phyloP scores from a whole-genome alignment of 2,797 vertebrate genomes.

The Pagetopsis macropterus region DNA sequence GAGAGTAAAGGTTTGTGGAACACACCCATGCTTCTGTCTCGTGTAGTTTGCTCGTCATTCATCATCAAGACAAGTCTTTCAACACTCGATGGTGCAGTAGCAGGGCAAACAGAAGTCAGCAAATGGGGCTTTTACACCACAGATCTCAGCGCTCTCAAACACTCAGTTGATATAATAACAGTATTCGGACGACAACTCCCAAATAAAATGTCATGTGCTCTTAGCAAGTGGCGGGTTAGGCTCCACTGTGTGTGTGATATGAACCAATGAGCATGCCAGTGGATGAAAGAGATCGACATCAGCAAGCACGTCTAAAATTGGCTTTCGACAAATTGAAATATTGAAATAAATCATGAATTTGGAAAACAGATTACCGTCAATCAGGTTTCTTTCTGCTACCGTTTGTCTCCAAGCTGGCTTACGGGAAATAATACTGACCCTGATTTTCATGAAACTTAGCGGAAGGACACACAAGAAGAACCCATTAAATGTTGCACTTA shows the following conservation, averaged over 20 bases:
- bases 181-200: constrained; percentile 25
- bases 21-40: constrained; percentile 47
- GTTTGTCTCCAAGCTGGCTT: too few relatives aligned
- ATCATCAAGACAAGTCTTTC: constrained; percentile 57
- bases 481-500: too few relatives aligned
- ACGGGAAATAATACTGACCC: too few relatives aligned
- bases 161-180: constrained; percentile 30
- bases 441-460: too few relatives aligned
- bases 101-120: constrained; percentile 26
- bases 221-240: neutral
- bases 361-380: too few relatives aligned
- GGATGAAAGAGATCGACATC: neutral
- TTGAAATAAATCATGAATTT: neutral
- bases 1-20: constrained; percentile 59
- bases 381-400: too few relatives aligned
- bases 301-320: too few relatives aligned
- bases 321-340: neutral
- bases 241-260: constrained; percentile 2
- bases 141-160: too few relatives aligned
- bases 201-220: constrained; percentile 20
- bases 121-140: constrained; percentile 16
- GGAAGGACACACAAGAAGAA: too few relatives aligned
- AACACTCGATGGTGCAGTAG: constrained; percentile 17
- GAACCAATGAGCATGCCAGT: neutral
- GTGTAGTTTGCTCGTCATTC: constrained; percentile 46